Percentiles rank a stretch among this genome's conserved stretches.
Evolutionary conservation across 2,113 vertebrate species (phyloP).

Genomic region (Prinia subflava): DNA sequence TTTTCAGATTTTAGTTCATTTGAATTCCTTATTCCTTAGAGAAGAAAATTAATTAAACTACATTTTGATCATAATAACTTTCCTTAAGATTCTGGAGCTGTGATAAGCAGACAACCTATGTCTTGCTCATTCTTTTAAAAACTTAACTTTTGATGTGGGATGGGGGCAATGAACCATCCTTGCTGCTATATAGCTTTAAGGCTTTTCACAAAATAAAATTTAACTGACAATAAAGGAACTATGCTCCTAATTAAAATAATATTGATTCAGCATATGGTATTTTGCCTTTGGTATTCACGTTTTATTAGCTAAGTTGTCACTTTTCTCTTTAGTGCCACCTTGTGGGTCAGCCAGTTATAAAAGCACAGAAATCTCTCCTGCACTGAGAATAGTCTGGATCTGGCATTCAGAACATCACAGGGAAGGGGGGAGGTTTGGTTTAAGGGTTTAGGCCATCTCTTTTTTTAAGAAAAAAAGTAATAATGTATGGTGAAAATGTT

Average conservation of each 20-base stretch:
- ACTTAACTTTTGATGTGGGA: conserved; percentile 28
- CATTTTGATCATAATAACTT: conserved; percentile 10
- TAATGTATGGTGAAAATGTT: background rate
- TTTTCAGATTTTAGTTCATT: conserved; percentile 11
- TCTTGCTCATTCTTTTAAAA: background rate
- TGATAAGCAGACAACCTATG: background rate
- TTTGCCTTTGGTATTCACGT: conserved; percentile 61
- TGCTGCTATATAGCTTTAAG: conserved; percentile 16
- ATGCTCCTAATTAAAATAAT: conserved; percentile 57
- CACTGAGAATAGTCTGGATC: background rate
- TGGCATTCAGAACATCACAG: background rate
- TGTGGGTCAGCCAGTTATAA: conserved; percentile 70
- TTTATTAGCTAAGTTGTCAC: conserved; percentile 62
- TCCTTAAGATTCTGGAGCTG: background rate
- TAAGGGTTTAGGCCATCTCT: background rate
- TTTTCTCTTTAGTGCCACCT: conserved; percentile 82
- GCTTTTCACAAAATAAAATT: conserved; percentile 46
- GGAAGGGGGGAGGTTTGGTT: background rate
- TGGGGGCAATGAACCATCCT: conserved; percentile 4
- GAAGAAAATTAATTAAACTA: conserved; percentile 31
- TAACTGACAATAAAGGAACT: conserved; percentile 36
- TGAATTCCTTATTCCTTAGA: conserved; percentile 16
- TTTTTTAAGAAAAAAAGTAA: background rate
- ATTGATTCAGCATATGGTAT: conserved; percentile 60
- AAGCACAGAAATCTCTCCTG: background rate